Conservation (phyloP, 1,140 invertebrate genomes). For the Thaumetopoea pityocampa region DNA sequence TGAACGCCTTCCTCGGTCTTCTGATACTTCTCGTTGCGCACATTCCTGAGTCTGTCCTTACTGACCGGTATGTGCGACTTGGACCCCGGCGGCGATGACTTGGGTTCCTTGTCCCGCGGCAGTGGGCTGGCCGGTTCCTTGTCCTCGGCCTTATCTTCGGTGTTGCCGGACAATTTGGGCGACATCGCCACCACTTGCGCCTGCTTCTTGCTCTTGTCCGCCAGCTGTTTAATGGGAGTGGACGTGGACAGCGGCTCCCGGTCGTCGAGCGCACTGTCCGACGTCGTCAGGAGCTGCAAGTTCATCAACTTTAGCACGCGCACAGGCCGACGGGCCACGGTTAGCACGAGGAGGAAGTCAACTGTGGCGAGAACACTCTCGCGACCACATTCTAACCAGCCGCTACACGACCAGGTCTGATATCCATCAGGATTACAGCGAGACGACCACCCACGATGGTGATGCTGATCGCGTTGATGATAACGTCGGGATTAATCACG, state of each 20-base stretch:
- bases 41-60: constrained; percentile 24
- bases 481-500: no score
- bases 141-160: constrained; percentile 18
- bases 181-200: constrained; percentile 64
- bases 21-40: constrained; percentile 33
- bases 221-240: constrained; percentile 62
- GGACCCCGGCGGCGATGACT: constrained; percentile 11
- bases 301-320: background rate
- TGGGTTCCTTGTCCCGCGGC: constrained; percentile 4
- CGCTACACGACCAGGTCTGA: no score
- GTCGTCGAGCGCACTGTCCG: constrained; percentile 36
- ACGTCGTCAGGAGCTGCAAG: constrained; percentile 34
- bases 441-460: no score
- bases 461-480: no score
- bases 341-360: no score
- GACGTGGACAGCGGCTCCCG: constrained; percentile 59
- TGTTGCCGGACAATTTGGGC: constrained; percentile 38
- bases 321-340: no score
- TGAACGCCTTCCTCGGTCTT: constrained; percentile 33
- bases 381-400: no score
- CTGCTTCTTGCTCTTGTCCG: constrained; percentile 29
- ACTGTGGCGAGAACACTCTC: no score
- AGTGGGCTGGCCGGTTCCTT: constrained; percentile 16
- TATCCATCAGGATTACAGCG: no score
- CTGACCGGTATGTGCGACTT: constrained; percentile 34